Percentiles rank a stretch among this genome's conserved stretches.
These are phyloP conservation scores for Hemiprocne comata DNA, from an alignment of 2,113 vertebrate species.

Conservation along the genomic window DNA sequence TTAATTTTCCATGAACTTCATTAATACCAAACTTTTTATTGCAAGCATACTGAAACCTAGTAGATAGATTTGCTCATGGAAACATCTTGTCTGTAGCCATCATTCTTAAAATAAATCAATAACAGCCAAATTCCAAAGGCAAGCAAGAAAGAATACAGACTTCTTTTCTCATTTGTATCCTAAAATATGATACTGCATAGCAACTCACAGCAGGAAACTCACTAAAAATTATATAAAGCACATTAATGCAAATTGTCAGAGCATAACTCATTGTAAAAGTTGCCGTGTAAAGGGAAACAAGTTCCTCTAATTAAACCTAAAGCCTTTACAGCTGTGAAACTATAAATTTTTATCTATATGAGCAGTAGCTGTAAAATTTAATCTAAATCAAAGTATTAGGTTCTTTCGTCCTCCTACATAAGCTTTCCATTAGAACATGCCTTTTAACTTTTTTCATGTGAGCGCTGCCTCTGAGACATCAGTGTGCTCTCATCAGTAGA, in stretches of 20 bases:
- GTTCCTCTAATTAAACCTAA: constrained; percentile 77
- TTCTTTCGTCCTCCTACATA: constrained; percentile 15
- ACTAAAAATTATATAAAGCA: constrained; percentile 66
- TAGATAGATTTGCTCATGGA: neutral
- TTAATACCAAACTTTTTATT: neutral
- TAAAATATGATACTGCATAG: constrained; percentile 43
- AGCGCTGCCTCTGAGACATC: neutral
- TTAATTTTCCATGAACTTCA: constrained; percentile 7
- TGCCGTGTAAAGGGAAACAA: constrained; percentile 60
- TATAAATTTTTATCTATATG: constrained; percentile 72
- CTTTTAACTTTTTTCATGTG: neutral
- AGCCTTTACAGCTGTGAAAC: constrained; percentile 69
- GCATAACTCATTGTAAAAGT: constrained; percentile 54
- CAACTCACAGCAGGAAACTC: constrained; percentile 45
- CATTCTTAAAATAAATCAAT: constrained; percentile 1
- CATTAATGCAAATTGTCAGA: constrained; percentile 67
- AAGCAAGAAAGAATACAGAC: neutral
- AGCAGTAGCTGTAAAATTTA: constrained; percentile 64
- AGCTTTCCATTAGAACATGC: constrained; percentile 26
- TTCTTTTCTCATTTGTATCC: constrained; percentile 20
- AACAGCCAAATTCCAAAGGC: constrained; percentile 9
- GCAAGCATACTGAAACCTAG: neutral
- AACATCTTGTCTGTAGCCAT: neutral
- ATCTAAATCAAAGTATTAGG: constrained; percentile 70
- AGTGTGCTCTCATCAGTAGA: neutral